Percentiles rank a stretch among this genome's conserved stretches.
These are phyloP conservation scores for Apodemus speciosus DNA, from an alignment of 2,113 vertebrate genomes.

Conservation along the genomic window DNA sequence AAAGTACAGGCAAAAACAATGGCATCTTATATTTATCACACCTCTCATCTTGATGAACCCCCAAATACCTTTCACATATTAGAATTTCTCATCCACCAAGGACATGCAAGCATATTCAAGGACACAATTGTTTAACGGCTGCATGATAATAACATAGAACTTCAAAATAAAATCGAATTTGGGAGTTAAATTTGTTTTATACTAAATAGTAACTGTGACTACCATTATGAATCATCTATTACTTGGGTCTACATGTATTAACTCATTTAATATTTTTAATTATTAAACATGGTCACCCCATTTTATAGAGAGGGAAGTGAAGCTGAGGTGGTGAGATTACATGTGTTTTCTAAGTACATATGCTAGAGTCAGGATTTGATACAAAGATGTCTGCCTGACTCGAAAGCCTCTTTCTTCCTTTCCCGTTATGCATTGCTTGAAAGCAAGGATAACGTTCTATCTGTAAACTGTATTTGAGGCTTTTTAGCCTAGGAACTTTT, in stretches of 20 bases:
- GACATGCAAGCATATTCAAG: conserved; percentile 79
- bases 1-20: conserved; percentile 84
- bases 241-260: conserved; percentile 28
- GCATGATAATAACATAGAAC: conserved; percentile 69
- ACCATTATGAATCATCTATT: conserved; percentile 5
- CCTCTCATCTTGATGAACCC: conserved; percentile 80
- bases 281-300: conserved; percentile 20
- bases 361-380: conserved; percentile 40
- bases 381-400: neutral
- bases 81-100: conserved; percentile 75
- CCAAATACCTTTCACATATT: conserved; percentile 77
- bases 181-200: conserved; percentile 33
- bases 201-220: conserved; percentile 6
- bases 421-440: conserved; percentile 30
- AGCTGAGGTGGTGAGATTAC: conserved; percentile 36
- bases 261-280: conserved; percentile 27
- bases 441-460: conserved; percentile 38
- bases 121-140: conserved; percentile 73
- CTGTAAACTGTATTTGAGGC: conserved; percentile 41
- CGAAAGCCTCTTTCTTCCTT: neutral
- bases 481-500: neutral
- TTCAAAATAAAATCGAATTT: conserved; percentile 66
- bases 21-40: conserved; percentile 83
- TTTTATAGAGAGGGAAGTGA: conserved; percentile 29
- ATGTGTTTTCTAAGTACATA: conserved; percentile 23